Base-by-base conservation (phyloP, 2,797 vertebrate species). In the Oryzias dopingdopingensis region DNA sequence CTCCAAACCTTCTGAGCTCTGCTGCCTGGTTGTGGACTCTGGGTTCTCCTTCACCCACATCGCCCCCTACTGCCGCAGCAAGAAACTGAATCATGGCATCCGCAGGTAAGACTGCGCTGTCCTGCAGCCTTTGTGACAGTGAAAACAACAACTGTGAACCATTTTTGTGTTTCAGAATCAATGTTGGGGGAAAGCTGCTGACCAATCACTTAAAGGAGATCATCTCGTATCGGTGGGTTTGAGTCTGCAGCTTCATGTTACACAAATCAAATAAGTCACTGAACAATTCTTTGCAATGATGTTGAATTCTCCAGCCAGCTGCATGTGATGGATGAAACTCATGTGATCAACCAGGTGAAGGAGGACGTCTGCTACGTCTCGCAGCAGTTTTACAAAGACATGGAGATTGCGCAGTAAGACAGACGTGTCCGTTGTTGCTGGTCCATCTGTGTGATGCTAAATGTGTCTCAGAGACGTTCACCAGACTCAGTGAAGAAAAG, bases 201-300 rank as follows among this genome's bases (percentile, higher is more conserved):
- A 97, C 96, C 49, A 99, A 99, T 79, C 97, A 99, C 87, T 88
- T 99, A 48, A 99, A 99, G 87, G 97, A 99, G 86, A 99, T 97
- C 6, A 99, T 99, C 76, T 99, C 97, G 5, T 99, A 99, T 82
- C 94, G 97, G 97, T 99, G 16, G n/a, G n/a, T 17, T 42, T 49
- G 37, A n/a, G 20, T 42, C 6, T 16, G 18, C 4, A 7, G 14
- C 49, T 32, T 1, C 37, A 41, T n/a, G 6, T 12, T 12, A 26
- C 26, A 29, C 26, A 29, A 6, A 2, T 49, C 44, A n/a, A 42
- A n/a, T 42, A 42, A n/a, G 10, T 3, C 2, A 12, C 32, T 12
- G 32, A 37, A 13, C 13, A 37, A 37, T 37, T 37, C 32, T 37
- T 37, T 37, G 32, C 32, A 37, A 37, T 12, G 20, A 22, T 22